Evolutionary conservation across 2,888 invertebrate genomes (phyloP).

Genomic region (Archaeoteleia sp.): DNA sequence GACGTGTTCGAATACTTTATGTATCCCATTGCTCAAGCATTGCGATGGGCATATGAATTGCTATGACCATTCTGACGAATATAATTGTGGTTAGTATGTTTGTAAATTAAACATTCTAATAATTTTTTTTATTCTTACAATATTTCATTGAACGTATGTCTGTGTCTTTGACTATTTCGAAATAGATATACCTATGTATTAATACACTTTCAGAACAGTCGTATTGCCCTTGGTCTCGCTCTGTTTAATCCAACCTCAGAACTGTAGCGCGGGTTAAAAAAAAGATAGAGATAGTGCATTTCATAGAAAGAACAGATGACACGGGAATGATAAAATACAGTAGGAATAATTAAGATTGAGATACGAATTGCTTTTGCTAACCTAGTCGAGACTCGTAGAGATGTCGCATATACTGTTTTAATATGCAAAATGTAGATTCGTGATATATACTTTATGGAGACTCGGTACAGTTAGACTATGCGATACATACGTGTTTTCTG

Average conservation of each 20-base stretch:
- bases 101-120: constrained; percentile 25
- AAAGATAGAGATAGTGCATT: constrained; percentile 21
- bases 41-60: constrained; percentile 86
- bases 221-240: constrained; percentile 48
- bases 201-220: constrained; percentile 30
- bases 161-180: too few relatives aligned
- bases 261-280: constrained; percentile 36
- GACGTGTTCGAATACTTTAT: constrained; percentile 84
- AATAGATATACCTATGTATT: constrained; percentile 14
- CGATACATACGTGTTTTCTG: constrained; percentile 32
- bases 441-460: constrained; percentile 4
- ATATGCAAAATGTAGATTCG: constrained; percentile 24
- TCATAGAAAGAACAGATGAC: constrained; percentile 35
- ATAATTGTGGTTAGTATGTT: constrained; percentile 80
- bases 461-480: constrained; percentile 20
- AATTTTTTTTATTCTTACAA: constrained; percentile 27
- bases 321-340: constrained; percentile 18
- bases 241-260: constrained; percentile 37
- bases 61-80: constrained; percentile 84
- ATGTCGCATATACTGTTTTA: constrained; percentile 12
- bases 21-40: constrained; percentile 79
- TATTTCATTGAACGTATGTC: too few relatives aligned
- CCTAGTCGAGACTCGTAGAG: not conserved
- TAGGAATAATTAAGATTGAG: constrained; percentile 18
- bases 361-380: constrained; percentile 8